Evolutionary conservation across 1,140 invertebrate species (phyloP).

Genomic region (Zaprionus lachaisei): DNA sequence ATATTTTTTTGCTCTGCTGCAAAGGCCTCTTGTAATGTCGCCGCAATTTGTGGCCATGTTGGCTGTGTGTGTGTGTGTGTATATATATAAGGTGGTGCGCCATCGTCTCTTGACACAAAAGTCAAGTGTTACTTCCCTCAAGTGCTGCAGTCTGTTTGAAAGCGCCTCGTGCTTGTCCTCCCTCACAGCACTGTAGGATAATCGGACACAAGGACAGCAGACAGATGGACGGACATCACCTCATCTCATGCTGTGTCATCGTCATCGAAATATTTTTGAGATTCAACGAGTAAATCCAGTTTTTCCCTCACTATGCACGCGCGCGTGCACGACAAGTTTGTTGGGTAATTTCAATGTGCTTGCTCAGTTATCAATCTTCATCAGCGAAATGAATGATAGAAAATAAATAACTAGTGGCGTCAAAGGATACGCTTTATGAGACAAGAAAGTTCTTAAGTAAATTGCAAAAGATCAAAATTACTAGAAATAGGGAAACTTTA

Average conservation of each 20-base stretch:
- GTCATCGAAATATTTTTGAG: slow-evolving; percentile 50
- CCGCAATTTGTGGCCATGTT: slow-evolving; percentile 43
- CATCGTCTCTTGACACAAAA: slow-evolving; percentile 71
- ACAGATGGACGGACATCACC: slow-evolving; percentile 2
- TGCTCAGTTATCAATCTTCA: slow-evolving; percentile 64
- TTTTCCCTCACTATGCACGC: slow-evolving; percentile 24
- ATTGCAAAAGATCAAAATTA: no score
- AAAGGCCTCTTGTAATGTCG: slow-evolving; percentile 38
- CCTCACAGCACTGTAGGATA: slow-evolving; percentile 32
- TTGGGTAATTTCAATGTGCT: slow-evolving; percentile 19
- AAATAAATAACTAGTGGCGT: slow-evolving; percentile 16
- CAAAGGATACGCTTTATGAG: slow-evolving; percentile 12
- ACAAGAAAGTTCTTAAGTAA: background rate
- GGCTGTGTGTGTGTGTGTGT: background rate
- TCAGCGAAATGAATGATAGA: slow-evolving; percentile 56
- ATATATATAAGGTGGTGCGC: background rate
- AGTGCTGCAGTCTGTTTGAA: slow-evolving; percentile 61
- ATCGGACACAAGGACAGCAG: slow-evolving; percentile 30
- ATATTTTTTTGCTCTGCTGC: slow-evolving; percentile 10
- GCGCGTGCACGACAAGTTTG: slow-evolving; percentile 25
- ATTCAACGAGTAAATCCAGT: slow-evolving; percentile 32
- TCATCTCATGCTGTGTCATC: slow-evolving; percentile 43
- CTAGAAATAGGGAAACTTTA: no score
- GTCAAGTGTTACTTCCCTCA: slow-evolving; percentile 77
- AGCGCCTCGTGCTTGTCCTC: slow-evolving; percentile 38